These are phyloP conservation scores for Lichenostomus cassidix DNA, from an alignment of 2,113 vertebrate genomes.

Conservation along the genomic window DNA sequence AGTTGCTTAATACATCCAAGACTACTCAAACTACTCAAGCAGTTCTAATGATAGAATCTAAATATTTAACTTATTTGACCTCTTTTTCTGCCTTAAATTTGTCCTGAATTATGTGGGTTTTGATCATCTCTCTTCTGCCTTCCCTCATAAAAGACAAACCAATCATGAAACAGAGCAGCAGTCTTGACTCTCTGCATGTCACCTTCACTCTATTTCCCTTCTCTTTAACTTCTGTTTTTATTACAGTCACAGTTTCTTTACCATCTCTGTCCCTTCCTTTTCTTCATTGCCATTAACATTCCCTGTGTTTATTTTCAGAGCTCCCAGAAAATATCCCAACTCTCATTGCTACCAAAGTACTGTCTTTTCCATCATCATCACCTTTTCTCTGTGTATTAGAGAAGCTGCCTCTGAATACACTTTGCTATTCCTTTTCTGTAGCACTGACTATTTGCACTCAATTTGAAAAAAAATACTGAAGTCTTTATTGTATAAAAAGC, in stretches of 20 bases:
- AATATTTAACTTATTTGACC: not conserved
- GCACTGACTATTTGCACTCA: not conserved
- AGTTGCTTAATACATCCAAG: not conserved
- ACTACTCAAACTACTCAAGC: not conserved
- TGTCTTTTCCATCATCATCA: accelerated
- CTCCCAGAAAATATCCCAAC: not conserved
- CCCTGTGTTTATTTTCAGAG: not conserved
- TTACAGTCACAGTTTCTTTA: not conserved
- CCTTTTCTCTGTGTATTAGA: not conserved
- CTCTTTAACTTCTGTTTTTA: not conserved
- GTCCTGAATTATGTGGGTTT: not conserved
- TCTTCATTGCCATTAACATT: not conserved
- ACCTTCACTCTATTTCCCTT: not conserved
- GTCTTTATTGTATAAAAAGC: not conserved
- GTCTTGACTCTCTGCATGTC: not conserved
- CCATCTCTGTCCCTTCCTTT: not conserved
- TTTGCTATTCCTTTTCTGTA: not conserved
- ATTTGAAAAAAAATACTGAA: not conserved
- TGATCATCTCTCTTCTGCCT: not conserved
- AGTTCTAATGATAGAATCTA: not conserved
- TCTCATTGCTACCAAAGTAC: not conserved
- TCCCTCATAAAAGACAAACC: not conserved
- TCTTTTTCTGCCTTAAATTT: not conserved
- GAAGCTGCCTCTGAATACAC: not conserved
- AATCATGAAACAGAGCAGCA: not conserved